These are phyloP conservation scores for Mactromeris polynyma DNA, from an alignment of 2,888 invertebrate species.

Conservation along the genomic window DNA sequence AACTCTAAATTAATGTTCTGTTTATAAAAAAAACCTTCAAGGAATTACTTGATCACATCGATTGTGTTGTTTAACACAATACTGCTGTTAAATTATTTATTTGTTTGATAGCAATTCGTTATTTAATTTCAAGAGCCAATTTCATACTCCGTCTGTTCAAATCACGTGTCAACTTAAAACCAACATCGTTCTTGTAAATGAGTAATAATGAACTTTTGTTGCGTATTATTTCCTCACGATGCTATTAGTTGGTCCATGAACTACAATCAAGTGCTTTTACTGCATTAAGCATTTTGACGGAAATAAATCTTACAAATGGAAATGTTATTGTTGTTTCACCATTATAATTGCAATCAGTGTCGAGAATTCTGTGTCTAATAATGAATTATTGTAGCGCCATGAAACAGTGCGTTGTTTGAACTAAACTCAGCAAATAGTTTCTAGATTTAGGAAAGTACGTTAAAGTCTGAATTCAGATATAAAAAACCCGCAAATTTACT, in stretches of 20 bases:
- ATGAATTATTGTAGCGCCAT: background rate
- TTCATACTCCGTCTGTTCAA: background rate
- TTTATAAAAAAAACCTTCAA: background rate
- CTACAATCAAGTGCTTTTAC: background rate
- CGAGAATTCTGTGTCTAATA: background rate
- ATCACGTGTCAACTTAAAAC: background rate
- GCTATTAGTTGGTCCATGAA: background rate
- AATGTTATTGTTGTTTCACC: background rate
- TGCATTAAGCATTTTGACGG: background rate
- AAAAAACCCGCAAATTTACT: no score
- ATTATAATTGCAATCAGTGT: background rate
- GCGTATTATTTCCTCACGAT: background rate
- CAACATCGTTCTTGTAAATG: background rate
- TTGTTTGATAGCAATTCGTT: background rate
- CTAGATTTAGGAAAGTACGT: no score
- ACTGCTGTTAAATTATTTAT: background rate
- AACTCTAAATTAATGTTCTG: background rate
- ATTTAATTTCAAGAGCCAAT: background rate
- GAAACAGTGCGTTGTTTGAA: background rate
- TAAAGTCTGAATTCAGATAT: no score
- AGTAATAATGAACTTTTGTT: background rate
- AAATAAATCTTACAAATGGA: background rate
- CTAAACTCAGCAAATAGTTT: background rate
- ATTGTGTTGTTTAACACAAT: background rate
- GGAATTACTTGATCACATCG: background rate